Conservation (phyloP, 2,888 invertebrate species). For the Nymphalis c-album region DNA sequence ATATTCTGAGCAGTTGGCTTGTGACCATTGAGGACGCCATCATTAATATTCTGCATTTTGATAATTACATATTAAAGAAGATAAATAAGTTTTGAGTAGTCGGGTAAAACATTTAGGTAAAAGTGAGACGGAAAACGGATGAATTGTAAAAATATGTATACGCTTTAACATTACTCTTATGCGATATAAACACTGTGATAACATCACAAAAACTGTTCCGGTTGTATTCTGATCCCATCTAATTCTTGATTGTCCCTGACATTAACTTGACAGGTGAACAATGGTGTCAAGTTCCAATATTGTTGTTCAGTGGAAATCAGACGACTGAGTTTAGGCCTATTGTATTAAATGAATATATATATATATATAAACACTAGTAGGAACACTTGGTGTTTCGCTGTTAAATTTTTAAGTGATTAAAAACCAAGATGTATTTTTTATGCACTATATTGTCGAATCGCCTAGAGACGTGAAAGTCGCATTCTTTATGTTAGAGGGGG, state of each 20-base stretch:
- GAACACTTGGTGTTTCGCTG: too few relatives aligned
- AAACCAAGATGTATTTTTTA: too few relatives aligned
- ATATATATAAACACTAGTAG: too few relatives aligned
- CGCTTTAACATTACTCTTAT: conserved; percentile 1
- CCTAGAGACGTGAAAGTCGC: too few relatives aligned
- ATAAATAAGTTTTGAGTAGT: background rate
- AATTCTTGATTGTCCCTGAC: conserved; percentile 38
- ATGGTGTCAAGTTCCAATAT: conserved; percentile 30
- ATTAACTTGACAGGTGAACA: conserved; percentile 36
- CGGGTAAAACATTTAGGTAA: background rate
- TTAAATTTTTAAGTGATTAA: too few relatives aligned
- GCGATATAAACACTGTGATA: conserved; percentile 19
- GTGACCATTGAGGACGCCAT: too few relatives aligned
- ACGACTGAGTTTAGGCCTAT: background rate
- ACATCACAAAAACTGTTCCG: conserved; percentile 36
- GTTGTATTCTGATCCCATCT: conserved; percentile 34
- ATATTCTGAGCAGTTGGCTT: too few relatives aligned
- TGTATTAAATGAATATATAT: background rate
- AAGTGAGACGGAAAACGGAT: background rate
- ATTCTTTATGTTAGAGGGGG: too few relatives aligned
- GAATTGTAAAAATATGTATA: background rate
- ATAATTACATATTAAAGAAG: background rate
- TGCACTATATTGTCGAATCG: too few relatives aligned
- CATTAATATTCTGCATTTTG: too few relatives aligned
- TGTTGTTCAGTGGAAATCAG: conserved; percentile 24